Conservation (phyloP, 2,888 invertebrate genomes). For the Rhopalosiphum nymphaeae region DNA sequence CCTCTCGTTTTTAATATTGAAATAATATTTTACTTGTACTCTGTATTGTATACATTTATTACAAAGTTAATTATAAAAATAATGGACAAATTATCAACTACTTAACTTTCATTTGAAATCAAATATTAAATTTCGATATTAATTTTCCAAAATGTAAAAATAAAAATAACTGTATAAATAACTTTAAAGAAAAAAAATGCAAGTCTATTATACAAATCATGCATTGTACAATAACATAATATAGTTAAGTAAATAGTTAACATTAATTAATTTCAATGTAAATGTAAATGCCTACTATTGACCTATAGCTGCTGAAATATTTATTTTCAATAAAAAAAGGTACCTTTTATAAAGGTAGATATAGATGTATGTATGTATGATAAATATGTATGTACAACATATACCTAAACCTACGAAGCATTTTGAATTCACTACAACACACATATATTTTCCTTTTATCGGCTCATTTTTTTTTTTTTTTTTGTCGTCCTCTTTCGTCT, state of each 20-base stretch:
- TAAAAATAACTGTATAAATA: background rate
- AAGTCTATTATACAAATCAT: background rate
- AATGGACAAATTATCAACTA: too few relatives aligned
- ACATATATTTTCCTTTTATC: background rate
- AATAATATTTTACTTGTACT: too few relatives aligned
- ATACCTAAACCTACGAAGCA: background rate
- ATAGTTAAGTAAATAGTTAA: background rate
- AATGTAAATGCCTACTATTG: background rate
- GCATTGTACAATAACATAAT: background rate
- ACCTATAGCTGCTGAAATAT: background rate
- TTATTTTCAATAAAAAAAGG: background rate
- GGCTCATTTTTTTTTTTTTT: background rate
- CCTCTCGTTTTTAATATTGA: too few relatives aligned
- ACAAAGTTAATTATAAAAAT: too few relatives aligned
- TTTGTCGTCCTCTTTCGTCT: background rate
- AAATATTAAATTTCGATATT: background rate
- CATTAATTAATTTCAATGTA: background rate
- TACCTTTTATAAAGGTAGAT: background rate
- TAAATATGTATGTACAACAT: background rate
- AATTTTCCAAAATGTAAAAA: background rate
- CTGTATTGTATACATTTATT: too few relatives aligned
- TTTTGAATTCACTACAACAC: background rate
- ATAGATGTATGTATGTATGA: background rate
- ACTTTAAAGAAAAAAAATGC: background rate
- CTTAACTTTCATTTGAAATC: too few relatives aligned